Evolutionary conservation across 2,797 vertebrate species (phyloP).

Genomic region (Coregonus suidteri): DNA sequence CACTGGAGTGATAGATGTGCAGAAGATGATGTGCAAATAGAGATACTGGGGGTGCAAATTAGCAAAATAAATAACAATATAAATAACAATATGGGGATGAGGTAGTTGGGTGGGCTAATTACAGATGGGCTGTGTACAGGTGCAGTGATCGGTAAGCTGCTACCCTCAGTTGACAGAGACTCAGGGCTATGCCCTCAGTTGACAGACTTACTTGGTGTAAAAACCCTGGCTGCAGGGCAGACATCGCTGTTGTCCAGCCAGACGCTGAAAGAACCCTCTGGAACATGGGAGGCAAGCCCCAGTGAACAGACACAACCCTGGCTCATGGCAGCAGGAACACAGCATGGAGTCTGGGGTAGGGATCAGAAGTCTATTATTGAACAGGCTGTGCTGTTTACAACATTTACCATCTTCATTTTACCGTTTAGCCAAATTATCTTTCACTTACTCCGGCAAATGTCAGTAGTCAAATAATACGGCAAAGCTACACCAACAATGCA

Average conservation of each 20-base stretch:
- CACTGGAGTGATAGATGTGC: no score
- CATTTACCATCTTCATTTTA: no score
- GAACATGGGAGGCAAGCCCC: slow-evolving; percentile 76
- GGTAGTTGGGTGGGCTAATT: no score
- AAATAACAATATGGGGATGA: no score
- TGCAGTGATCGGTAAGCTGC: no score
- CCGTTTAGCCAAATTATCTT: neutral
- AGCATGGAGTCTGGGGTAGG: slow-evolving; percentile 69
- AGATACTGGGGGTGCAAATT: no score
- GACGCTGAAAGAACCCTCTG: slow-evolving; percentile 79
- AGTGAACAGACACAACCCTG: slow-evolving; percentile 73
- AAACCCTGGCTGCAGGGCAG: slow-evolving; percentile 78
- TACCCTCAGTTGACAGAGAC: no score
- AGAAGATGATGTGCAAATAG: no score
- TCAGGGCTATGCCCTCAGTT: neutral
- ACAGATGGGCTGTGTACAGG: no score
- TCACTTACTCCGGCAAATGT: neutral
- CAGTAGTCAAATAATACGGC: neutral
- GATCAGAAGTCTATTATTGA: neutral
- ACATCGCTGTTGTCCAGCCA: slow-evolving; percentile 74
- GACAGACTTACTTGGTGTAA: slow-evolving; percentile 77
- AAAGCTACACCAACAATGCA: neutral
- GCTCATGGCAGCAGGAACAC: slow-evolving; percentile 77
- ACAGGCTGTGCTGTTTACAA: neutral
- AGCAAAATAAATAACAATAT: no score